Conservation (phyloP, 1,140 invertebrate species). For the Tetramorium alpestre region DNA sequence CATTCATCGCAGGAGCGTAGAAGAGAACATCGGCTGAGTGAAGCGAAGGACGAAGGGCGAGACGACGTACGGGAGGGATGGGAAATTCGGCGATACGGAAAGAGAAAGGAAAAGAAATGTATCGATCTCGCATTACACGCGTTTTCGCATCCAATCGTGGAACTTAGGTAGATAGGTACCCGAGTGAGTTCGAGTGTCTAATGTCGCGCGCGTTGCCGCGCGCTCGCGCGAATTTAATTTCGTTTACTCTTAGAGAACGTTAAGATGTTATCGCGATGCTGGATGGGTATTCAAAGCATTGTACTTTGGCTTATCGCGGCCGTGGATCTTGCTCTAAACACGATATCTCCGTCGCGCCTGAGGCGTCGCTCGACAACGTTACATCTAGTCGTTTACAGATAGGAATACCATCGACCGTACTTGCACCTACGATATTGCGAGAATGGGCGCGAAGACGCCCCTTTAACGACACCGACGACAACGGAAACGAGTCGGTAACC, state of each 20-base stretch:
- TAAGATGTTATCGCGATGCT: constrained; percentile 82
- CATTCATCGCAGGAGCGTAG: background rate
- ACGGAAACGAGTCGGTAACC: constrained; percentile 41
- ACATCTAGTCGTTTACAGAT: constrained; percentile 67
- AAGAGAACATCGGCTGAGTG: constrained; percentile 44
- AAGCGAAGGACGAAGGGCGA: constrained; percentile 36
- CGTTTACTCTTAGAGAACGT: constrained; percentile 79
- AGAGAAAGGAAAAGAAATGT: constrained; percentile 74
- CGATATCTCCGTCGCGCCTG: constrained; percentile 72
- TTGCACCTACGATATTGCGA: constrained; percentile 53
- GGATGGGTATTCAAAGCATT: constrained; percentile 81
- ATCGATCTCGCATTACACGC: constrained; percentile 71
- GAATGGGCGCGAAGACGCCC: constrained; percentile 44
- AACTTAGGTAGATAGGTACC: constrained; percentile 21
- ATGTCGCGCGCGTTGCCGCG: constrained; percentile 32
- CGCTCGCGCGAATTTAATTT: constrained; percentile 79
- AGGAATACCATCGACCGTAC: constrained; percentile 74
- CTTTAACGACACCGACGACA: constrained; percentile 56
- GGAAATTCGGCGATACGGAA: constrained; percentile 44
- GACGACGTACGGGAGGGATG: constrained; percentile 7
- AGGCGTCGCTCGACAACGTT: constrained; percentile 65
- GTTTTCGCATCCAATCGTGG: constrained; percentile 67
- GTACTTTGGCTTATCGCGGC: constrained; percentile 78
- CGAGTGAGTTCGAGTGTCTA: constrained; percentile 7
- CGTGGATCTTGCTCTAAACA: constrained; percentile 80